Evolutionary conservation across 2,113 vertebrate species (phyloP).

Genomic region (Microcebus jonahi): DNA sequence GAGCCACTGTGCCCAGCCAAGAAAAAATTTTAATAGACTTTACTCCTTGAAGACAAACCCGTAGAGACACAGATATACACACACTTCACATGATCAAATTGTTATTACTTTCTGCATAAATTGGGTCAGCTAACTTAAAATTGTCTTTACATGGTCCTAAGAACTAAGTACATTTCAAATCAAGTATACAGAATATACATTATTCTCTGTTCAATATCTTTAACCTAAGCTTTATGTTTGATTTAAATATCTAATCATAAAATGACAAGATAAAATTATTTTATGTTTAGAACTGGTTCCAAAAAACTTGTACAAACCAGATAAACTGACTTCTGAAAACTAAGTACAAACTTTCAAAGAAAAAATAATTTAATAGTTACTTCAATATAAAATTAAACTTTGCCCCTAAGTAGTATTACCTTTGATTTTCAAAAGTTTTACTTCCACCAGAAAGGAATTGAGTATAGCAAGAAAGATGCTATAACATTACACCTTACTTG

Average conservation of each 20-base stretch:
- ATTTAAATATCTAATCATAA: constrained; percentile 47
- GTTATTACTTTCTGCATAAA: constrained; percentile 42
- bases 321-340: constrained; percentile 45
- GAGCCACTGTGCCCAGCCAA: too few relatives aligned
- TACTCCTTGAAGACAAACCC: constrained; percentile 39
- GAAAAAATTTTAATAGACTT: constrained; percentile 17
- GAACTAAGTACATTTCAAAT: constrained; percentile 22
- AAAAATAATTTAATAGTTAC: constrained; percentile 52
- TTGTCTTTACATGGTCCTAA: neutral
- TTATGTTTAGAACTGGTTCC: neutral
- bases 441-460: neutral
- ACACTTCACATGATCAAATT: neutral
- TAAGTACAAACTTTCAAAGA: constrained; percentile 21
- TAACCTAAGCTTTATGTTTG: neutral
- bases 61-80: neutral
- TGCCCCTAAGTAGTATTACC: neutral
- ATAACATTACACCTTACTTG: neutral
- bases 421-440: constrained; percentile 39
- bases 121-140: constrained; percentile 36
- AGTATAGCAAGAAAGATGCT: neutral
- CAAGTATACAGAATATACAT: neutral
- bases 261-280: constrained; percentile 51
- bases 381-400: constrained; percentile 52
- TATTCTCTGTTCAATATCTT: neutral
- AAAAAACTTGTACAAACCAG: neutral